These are phyloP conservation scores for Doryteuthis pealeii DNA, from an alignment of 1,140 invertebrate species.

Conservation along the genomic window DNA sequence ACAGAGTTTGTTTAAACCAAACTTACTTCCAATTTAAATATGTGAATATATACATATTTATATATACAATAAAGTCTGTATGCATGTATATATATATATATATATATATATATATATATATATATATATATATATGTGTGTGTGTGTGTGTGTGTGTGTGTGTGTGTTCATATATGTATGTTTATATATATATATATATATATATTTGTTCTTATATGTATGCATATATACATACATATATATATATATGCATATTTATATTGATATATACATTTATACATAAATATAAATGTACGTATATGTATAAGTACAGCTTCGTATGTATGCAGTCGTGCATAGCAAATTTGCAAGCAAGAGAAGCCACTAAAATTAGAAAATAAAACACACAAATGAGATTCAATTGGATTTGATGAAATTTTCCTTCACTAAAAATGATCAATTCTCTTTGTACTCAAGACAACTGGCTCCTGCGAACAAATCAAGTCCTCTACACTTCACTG, in stretches of 20 bases:
- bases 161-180: too few relatives aligned
- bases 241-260: neutral
- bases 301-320: neutral
- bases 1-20: too few relatives aligned
- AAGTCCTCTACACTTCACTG: too few relatives aligned
- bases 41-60: neutral
- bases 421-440: too few relatives aligned
- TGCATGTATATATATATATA: neutral
- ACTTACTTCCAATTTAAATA: too few relatives aligned
- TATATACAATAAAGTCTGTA: neutral
- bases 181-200: constrained; percentile 1
- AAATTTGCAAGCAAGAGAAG: too few relatives aligned
- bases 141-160: neutral
- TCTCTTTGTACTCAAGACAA: too few relatives aligned
- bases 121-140: neutral
- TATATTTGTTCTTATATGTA: neutral
- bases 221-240: neutral
- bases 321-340: neutral
- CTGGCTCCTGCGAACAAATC: too few relatives aligned
- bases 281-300: neutral
- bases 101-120: neutral
- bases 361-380: too few relatives aligned
- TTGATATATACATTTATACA: neutral
- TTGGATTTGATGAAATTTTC: too few relatives aligned
- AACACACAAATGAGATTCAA: too few relatives aligned